Conservation (phyloP, 2,888 invertebrate species). For the Subacronicta megacephala region DNA sequence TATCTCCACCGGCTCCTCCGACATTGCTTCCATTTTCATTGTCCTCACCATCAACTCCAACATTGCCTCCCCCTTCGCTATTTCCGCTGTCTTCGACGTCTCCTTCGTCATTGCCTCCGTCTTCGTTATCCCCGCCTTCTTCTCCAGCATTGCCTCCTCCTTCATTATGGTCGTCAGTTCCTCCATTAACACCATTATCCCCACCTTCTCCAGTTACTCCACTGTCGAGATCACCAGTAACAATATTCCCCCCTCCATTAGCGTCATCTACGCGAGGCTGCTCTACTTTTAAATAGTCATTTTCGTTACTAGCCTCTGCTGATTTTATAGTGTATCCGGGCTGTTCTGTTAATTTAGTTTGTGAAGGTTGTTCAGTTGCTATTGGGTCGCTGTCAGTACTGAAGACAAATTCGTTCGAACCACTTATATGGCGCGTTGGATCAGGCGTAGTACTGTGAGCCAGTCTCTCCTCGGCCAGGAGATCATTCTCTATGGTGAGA, state of each 20-base stretch:
- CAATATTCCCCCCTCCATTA: neutral
- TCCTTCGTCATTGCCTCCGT: neutral
- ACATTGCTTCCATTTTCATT: neutral
- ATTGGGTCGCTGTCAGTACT: neutral
- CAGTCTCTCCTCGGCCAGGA: neutral
- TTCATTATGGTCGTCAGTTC: neutral
- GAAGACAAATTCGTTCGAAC: neutral
- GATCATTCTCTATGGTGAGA: slow-evolving; percentile 13
- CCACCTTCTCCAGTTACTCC: neutral
- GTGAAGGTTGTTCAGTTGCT: slow-evolving; percentile 3
- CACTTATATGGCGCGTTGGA: neutral
- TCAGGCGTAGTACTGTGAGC: neutral
- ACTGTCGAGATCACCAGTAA: no score
- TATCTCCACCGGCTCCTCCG: neutral
- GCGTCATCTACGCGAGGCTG: neutral
- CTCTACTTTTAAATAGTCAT: neutral
- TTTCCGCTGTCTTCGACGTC: no score
- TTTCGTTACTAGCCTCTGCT: slow-evolving; percentile 6
- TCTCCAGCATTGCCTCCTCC: neutral
- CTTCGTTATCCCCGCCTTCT: neutral
- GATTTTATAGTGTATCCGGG: neutral
- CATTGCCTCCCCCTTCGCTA: neutral
- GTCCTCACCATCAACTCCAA: neutral
- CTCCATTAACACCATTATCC: no score
- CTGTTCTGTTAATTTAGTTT: neutral